Evolutionary conservation across 2,113 vertebrate genomes (phyloP).

Genomic region (Girardinichthys multiradiatus): DNA sequence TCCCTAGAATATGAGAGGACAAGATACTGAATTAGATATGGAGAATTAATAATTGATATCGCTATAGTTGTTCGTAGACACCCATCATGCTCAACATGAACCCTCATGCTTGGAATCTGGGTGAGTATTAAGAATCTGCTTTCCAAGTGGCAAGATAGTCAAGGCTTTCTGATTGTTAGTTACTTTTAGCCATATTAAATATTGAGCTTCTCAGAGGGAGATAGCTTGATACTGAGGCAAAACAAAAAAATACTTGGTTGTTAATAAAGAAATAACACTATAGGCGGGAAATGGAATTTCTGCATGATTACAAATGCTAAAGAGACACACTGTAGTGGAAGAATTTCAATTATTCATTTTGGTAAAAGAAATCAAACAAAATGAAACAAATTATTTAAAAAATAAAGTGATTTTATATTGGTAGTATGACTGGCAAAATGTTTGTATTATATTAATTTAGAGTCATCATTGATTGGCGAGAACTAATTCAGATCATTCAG

Average conservation of each 20-base stretch:
- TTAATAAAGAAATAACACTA: conserved; percentile 23
- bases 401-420: conserved; percentile 22
- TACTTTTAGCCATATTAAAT: conserved; percentile 55
- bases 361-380: background rate
- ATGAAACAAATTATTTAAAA: background rate
- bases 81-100: conserved; percentile 11
- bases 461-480: too few species aligned
- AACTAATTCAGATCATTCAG: too few species aligned
- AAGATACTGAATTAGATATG: conserved; percentile 63
- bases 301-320: conserved; percentile 27
- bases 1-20: conserved; percentile 48
- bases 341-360: background rate
- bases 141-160: conserved; percentile 38
- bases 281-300: background rate
- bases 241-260: conserved; percentile 11
- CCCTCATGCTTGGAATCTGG: conserved; percentile 6
- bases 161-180: conserved; percentile 24
- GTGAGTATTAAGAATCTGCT: conserved; percentile 38
- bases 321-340: background rate
- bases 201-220: conserved; percentile 32
- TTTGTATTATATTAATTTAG: too few species aligned
- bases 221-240: conserved; percentile 8
- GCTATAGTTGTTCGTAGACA: conserved; percentile 35
- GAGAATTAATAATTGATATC: conserved; percentile 66
- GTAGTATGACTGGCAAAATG: too few species aligned